Conservation (phyloP, 2,888 invertebrate species). For the Lampropteryx suffumata region DNA sequence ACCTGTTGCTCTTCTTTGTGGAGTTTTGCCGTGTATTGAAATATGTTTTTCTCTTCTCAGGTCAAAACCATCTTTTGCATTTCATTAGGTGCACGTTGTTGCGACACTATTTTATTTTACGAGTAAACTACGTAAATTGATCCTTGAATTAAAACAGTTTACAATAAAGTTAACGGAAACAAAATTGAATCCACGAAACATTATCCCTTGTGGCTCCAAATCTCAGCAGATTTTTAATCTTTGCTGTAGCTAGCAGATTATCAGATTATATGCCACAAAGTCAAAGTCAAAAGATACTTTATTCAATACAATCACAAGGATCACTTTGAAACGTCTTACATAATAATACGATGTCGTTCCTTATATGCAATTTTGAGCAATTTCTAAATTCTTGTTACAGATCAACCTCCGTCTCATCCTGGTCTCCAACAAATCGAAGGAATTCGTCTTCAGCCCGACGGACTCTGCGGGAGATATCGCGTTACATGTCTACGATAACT, state of each 20-base stretch:
- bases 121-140: too few species aligned
- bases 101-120: background rate
- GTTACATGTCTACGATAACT: constrained; percentile 99
- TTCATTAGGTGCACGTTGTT: background rate
- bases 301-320: too few species aligned
- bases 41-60: constrained; percentile 12
- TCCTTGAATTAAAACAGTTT: too few species aligned
- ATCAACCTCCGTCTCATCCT: constrained; percentile 98
- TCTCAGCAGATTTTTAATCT: too few species aligned
- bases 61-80: constrained; percentile 1
- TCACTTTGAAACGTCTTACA: too few species aligned
- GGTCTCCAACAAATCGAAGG: constrained; percentile 99
- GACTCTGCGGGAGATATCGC: constrained; percentile 99
- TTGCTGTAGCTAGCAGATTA: too few species aligned
- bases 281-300: too few species aligned
- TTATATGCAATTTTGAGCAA: background rate
- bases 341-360: too few species aligned
- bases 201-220: too few species aligned
- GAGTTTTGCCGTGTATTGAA: constrained; percentile 13
- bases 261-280: too few species aligned
- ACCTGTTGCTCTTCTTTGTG: constrained; percentile 33
- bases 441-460: constrained; percentile 98
- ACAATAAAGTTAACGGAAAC: too few species aligned
- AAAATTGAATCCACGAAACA: too few species aligned
- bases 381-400: constrained; percentile 79